A percentile compares a stretch with the other conserved stretches of the same genome.
Conservation (phyloP, 53 echinoderm and acorn worm species). For the Echinometra lucunter region DNA sequence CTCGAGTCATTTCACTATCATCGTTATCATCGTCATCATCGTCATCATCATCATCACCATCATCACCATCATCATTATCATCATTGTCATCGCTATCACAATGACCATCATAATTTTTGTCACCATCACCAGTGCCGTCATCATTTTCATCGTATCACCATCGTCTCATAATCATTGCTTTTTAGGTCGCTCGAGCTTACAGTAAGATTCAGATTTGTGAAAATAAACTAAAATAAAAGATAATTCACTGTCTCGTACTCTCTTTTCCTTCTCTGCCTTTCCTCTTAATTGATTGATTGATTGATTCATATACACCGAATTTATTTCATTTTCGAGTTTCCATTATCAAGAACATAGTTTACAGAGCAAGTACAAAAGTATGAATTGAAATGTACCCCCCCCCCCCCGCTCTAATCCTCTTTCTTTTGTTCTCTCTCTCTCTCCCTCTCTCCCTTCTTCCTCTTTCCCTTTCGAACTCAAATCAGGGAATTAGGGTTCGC, state of each 20-base stretch:
- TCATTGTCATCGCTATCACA: neutral
- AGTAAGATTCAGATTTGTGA: too few relatives aligned
- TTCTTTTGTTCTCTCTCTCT: neutral
- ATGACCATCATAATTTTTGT: neutral
- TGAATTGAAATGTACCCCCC: too few relatives aligned
- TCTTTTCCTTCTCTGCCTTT: neutral
- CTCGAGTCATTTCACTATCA: too few relatives aligned
- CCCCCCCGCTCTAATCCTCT: neutral
- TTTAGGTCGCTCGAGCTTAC: too few relatives aligned
- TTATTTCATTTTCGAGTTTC: too few relatives aligned
- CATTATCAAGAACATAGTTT: too few relatives aligned
- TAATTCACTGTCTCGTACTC: neutral
- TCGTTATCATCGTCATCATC: neutral
- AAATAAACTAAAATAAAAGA: too few relatives aligned
- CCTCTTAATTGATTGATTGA: too few relatives aligned
- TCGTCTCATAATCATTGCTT: too few relatives aligned
- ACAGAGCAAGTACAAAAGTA: too few relatives aligned
- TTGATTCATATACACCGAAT: too few relatives aligned
- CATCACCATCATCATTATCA: neutral
- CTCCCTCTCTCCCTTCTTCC: neutral
- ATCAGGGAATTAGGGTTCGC: neutral
- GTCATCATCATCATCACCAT: neutral
- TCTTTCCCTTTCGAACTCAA: neutral
- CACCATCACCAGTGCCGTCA: neutral
- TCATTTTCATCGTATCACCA: too few relatives aligned